Percentiles rank a stretch among this genome's conserved stretches.
Evolutionary conservation across 2,113 vertebrate species (phyloP).

Genomic region (Dunckerocampus dactyliophorus): DNA sequence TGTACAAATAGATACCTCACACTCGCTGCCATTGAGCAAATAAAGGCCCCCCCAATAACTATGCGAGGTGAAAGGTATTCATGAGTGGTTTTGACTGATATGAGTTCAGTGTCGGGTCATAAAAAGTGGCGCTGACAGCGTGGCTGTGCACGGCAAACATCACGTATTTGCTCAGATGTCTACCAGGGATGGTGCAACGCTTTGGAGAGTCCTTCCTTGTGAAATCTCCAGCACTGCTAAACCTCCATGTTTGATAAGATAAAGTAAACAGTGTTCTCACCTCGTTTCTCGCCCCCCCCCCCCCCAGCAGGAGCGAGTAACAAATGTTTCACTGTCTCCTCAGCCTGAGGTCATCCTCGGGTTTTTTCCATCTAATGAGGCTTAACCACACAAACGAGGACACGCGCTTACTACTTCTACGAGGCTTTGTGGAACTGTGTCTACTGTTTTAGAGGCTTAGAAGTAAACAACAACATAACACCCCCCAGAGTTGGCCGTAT

Average conservation of each 20-base stretch:
- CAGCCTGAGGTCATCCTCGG: slow-evolving; percentile 12
- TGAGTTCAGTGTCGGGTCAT: too few relatives aligned
- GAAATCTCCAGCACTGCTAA: neutral
- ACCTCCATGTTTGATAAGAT: neutral
- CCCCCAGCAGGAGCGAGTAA: neutral
- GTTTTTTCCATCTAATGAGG: neutral
- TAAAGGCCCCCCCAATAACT: too few relatives aligned
- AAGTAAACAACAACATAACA: slow-evolving; percentile 51
- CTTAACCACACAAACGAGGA: slow-evolving; percentile 37
- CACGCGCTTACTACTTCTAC: slow-evolving; percentile 49
- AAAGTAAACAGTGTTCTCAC: slow-evolving; percentile 3
- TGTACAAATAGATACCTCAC: too few relatives aligned
- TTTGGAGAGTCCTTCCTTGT: neutral
- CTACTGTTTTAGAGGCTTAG: slow-evolving; percentile 49
- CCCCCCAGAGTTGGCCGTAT: neutral
- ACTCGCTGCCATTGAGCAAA: too few relatives aligned
- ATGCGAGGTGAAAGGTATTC: too few relatives aligned
- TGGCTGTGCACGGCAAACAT: too few relatives aligned
- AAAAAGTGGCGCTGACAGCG: too few relatives aligned
- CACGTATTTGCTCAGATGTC: slow-evolving; percentile 3
- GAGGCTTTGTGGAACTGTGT: slow-evolving; percentile 54
- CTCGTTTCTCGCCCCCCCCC: neutral
- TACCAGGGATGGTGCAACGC: neutral
- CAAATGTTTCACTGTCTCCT: slow-evolving; percentile 1
- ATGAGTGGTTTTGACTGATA: too few relatives aligned